Base-by-base conservation (phyloP, 2,888 invertebrate species). In the Drosophila percnosoma region DNA sequence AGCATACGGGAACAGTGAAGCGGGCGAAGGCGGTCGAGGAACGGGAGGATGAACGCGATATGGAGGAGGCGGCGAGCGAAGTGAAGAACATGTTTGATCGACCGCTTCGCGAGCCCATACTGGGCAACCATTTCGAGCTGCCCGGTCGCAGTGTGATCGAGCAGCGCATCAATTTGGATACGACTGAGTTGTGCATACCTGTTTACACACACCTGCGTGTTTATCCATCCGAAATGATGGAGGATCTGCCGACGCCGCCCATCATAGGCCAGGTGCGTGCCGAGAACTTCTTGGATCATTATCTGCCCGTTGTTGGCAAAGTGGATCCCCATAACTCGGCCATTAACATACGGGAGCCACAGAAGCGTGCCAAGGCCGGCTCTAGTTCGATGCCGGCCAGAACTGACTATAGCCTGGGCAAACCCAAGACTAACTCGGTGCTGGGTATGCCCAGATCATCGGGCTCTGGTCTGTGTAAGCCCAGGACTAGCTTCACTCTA, bases 161-260 rank as follows among this genome's bases (percentile, higher is more conserved):
- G 92, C 80, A 93, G 92, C 73, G 73, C 21, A 93, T 95, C 61
- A 84, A 91, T 58, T 94, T 96, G 78, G 96, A 96, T 90, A 95
- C 94, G 80, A 94, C 95, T 8, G 94, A 96, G 77, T 94, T 94
- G 71, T 94, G 95, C 81, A 96, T 96, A 92, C 96, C 96, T 62
- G 94, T 96, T 74, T 96, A 96, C 92, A 92, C 94, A 68, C 96
- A 96, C 92, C 93, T 96, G 78, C 94, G 94, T 83, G 94, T 95
- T 91, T 94, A 95, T 80, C 93, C 94, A 52, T 94, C 95, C 55
- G 91, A 92, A 87, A 94, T 95, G 63, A 93, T 96, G 82, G 93
- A 94, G 58, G 93, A 94, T 42, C 94, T 95, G 64, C 89, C 94
- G 60, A 95, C 95, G 73, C 95, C 96, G 27, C 87, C 88, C 78